Evolutionary conservation across 2,888 invertebrate genomes (phyloP).

Genomic region (Creontiades dilutus): DNA sequence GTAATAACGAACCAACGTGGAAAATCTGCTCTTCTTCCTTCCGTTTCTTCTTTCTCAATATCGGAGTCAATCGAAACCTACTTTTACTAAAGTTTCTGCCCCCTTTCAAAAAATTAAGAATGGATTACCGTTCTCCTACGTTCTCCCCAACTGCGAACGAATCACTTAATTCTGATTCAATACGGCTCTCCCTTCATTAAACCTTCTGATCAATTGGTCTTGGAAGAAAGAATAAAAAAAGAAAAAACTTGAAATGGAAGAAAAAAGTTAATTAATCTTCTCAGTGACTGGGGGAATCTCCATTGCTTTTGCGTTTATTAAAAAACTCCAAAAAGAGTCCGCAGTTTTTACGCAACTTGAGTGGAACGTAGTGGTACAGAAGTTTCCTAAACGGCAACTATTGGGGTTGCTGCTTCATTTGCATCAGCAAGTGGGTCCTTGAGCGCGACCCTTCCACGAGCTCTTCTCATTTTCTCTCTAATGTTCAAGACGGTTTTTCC

Average conservation of each 20-base stretch:
- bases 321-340: background rate
- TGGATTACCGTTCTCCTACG: constrained; percentile 34
- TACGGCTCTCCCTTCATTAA: constrained; percentile 51
- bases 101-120: constrained; percentile 53
- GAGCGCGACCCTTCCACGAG: background rate
- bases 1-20: background rate
- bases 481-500: constrained; percentile 5
- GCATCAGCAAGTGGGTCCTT: background rate
- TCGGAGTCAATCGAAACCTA: constrained; percentile 38
- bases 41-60: background rate
- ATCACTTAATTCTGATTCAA: constrained; percentile 53
- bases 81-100: constrained; percentile 12
- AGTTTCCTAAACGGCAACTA: background rate
- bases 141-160: constrained; percentile 26
- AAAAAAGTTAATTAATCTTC: constrained; percentile 60
- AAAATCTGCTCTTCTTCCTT: background rate
- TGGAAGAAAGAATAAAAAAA: background rate
- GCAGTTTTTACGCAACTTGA: background rate
- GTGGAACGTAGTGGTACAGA: background rate
- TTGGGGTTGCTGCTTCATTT: background rate
- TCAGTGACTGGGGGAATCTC: constrained; percentile 9
- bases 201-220: constrained; percentile 52
- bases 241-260: background rate
- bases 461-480: constrained; percentile 28
- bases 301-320: constrained; percentile 44